Conservation (phyloP, 2,888 invertebrate species). For the Metacarcinus magister region DNA sequence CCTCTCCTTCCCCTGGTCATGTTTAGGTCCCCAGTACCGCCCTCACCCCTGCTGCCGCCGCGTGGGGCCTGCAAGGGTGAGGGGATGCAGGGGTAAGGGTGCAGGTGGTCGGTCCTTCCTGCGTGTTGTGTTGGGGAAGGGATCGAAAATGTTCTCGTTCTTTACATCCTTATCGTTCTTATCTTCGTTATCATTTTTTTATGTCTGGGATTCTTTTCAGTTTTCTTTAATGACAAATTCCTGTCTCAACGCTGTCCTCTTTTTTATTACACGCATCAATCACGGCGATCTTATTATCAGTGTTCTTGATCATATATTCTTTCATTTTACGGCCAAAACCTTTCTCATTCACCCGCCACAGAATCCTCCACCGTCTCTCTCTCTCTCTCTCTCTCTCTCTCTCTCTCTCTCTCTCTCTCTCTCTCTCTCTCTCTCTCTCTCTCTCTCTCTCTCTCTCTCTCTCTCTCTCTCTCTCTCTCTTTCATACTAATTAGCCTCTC, state of each 20-base stretch:
- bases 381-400: not conserved
- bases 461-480: constrained; percentile 26
- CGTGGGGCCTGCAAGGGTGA: too few species aligned
- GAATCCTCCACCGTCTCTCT: not conserved
- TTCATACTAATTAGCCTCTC: not conserved
- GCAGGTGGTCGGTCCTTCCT: too few species aligned
- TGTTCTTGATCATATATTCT: not conserved
- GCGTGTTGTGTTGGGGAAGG: not conserved
- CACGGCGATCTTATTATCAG: too few species aligned
- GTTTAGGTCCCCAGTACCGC: too few species aligned
- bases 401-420: not conserved
- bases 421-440: too few species aligned
- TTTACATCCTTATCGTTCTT: not conserved
- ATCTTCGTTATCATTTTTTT: not conserved
- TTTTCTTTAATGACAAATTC: not conserved
- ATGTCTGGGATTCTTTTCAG: not conserved
- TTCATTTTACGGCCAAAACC: not conserved
- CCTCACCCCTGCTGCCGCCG: too few species aligned
- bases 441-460: not conserved
- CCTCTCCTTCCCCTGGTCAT: too few species aligned
- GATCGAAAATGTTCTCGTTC: not conserved
- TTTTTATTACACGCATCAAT: too few species aligned
- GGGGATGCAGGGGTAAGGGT: not conserved
- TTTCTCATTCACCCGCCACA: not conserved
- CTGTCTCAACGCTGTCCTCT: too few species aligned